Evolutionary conservation across 1,140 invertebrate species (phyloP).

Genomic region (Drosophila erecta): DNA sequence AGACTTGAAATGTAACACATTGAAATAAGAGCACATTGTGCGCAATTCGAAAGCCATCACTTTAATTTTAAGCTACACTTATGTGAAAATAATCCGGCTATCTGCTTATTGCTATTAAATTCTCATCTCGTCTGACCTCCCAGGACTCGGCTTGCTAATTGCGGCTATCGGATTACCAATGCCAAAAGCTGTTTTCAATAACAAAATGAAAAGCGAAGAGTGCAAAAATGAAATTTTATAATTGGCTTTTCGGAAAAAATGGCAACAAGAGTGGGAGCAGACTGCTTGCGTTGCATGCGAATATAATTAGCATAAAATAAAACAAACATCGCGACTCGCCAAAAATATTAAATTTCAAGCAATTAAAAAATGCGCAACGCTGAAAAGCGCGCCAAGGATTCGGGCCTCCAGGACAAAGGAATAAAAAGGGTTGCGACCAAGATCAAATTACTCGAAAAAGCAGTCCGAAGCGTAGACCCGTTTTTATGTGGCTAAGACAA

Average conservation of each 20-base stretch:
- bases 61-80: not conserved
- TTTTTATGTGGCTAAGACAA: slow-evolving; percentile 66
- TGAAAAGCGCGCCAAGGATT: slow-evolving; percentile 61
- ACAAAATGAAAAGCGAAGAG: slow-evolving; percentile 54
- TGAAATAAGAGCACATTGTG: too few relatives aligned
- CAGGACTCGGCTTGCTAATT: slow-evolving; percentile 58
- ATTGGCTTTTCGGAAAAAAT: slow-evolving; percentile 68
- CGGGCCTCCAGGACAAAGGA: slow-evolving; percentile 17
- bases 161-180: slow-evolving; percentile 70
- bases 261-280: slow-evolving; percentile 15
- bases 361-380: slow-evolving; percentile 71
- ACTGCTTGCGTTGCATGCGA: slow-evolving; percentile 62
- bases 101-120: slow-evolving; percentile 64
- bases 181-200: slow-evolving; percentile 73
- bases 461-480: slow-evolving; percentile 12
- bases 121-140: slow-evolving; percentile 34
- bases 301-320: slow-evolving; percentile 78
- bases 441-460: slow-evolving; percentile 62
- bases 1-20: not conserved
- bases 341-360: slow-evolving; percentile 79
- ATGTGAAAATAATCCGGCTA: slow-evolving; percentile 41
- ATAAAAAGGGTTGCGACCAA: slow-evolving; percentile 52
- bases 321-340: slow-evolving; percentile 39
- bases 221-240: slow-evolving; percentile 79
- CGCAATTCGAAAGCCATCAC: not conserved